Percentiles rank a stretch among this genome's conserved stretches.
Conservation (phyloP, 2,113 vertebrate species). For the Genyomyrus donnyi region DNA sequence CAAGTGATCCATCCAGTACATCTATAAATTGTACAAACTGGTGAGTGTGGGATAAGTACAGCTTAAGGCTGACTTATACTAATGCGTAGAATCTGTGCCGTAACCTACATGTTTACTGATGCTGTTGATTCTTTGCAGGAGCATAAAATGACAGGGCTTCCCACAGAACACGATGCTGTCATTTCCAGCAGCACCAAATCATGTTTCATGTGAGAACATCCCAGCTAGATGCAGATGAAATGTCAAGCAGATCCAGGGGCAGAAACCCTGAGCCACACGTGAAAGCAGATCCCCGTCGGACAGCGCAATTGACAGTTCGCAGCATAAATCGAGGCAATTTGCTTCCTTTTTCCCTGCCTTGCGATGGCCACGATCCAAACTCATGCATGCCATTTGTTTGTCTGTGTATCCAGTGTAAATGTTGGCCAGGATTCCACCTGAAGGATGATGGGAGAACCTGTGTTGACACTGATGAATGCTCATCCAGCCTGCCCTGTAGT, state of each 20-base stretch:
- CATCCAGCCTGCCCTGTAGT: constrained; percentile 85
- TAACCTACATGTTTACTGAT: neutral
- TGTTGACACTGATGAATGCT: constrained; percentile 88
- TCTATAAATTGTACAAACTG: neutral
- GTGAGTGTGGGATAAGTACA: neutral
- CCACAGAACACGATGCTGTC: neutral
- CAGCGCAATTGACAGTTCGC: neutral
- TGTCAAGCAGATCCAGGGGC: neutral
- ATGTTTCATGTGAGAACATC: neutral
- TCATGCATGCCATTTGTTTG: constrained; percentile 16
- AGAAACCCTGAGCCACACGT: neutral
- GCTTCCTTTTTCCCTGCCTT: neutral
- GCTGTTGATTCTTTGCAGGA: neutral
- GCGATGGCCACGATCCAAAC: neutral
- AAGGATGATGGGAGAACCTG: constrained; percentile 95
- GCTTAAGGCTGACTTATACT: neutral
- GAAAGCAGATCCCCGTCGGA: neutral
- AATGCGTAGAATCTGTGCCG: neutral
- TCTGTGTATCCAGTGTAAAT: constrained; percentile 78
- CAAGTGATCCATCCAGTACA: neutral
- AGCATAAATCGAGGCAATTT: neutral
- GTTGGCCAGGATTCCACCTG: constrained; percentile 92
- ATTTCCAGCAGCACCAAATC: neutral
- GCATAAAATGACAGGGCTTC: neutral
- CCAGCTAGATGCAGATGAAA: neutral